Evolutionary conservation across 2,113 vertebrate genomes (phyloP).

Genomic region (Gila orcuttii): DNA sequence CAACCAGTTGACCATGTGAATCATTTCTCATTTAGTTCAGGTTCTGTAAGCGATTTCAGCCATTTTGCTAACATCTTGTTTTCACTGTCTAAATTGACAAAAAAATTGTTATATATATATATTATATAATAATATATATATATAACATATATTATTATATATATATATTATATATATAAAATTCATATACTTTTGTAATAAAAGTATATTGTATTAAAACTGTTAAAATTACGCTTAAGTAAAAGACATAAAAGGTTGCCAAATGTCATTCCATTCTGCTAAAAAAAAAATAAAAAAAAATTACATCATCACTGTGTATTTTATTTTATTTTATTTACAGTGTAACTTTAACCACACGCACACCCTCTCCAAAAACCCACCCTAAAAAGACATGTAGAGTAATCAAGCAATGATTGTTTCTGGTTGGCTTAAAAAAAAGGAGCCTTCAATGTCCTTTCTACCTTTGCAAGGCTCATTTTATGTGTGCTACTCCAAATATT

Average conservation of each 20-base stretch:
- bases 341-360: background rate
- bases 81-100: background rate
- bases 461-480: background rate
- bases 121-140: too few species aligned
- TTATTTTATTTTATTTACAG: background rate
- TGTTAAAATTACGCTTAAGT: background rate
- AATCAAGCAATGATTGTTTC: background rate
- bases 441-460: background rate
- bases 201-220: background rate
- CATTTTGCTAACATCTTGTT: background rate
- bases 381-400: background rate
- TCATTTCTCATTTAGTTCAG: background rate
- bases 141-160: too few species aligned
- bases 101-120: too few species aligned
- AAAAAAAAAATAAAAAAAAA: too few species aligned
- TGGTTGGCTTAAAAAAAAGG: background rate
- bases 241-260: background rate
- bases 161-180: background rate
- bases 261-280: background rate
- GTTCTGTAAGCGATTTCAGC: constrained; percentile 17
- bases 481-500: background rate
- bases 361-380: background rate
- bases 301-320: background rate
- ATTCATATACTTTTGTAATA: background rate
- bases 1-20: background rate